phyloP scores from a whole-genome alignment of 2,888 invertebrate genomes.

The Phaonia tiefii region DNA sequence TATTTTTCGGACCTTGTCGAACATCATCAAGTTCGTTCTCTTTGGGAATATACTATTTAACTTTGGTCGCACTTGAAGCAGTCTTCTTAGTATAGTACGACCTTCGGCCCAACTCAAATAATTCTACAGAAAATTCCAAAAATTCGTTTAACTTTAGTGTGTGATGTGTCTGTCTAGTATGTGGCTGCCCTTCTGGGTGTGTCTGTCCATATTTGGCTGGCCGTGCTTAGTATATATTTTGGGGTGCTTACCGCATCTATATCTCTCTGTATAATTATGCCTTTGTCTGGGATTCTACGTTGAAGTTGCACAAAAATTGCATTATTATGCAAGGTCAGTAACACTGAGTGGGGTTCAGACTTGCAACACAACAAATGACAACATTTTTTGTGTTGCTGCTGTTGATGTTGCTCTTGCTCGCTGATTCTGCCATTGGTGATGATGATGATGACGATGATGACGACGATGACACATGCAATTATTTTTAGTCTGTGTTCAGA shows the following conservation, averaged over 20 bases:
- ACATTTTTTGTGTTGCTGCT: conserved; percentile 43
- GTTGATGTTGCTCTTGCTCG: conserved; percentile 25
- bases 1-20: no score
- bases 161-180: background rate
- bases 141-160: no score
- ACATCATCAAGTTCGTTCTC: no score
- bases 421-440: conserved; percentile 28
- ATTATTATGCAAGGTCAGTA: conserved; percentile 67
- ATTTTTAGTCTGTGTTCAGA: conserved; percentile 59
- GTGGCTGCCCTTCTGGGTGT: background rate
- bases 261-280: background rate
- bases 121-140: no score
- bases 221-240: background rate
- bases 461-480: conserved; percentile 66
- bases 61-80: no score
- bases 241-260: no score
- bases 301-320: conserved; percentile 63
- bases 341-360: conserved; percentile 57
- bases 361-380: conserved; percentile 38
- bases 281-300: conserved; percentile 4
- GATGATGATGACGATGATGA: conserved; percentile 61
- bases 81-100: no score
- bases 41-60: no score
- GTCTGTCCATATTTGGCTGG: background rate
- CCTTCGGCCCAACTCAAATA: no score